These are phyloP conservation scores for Latrodectus elegans DNA, from an alignment of 2,888 invertebrate species.

Conservation along the genomic window DNA sequence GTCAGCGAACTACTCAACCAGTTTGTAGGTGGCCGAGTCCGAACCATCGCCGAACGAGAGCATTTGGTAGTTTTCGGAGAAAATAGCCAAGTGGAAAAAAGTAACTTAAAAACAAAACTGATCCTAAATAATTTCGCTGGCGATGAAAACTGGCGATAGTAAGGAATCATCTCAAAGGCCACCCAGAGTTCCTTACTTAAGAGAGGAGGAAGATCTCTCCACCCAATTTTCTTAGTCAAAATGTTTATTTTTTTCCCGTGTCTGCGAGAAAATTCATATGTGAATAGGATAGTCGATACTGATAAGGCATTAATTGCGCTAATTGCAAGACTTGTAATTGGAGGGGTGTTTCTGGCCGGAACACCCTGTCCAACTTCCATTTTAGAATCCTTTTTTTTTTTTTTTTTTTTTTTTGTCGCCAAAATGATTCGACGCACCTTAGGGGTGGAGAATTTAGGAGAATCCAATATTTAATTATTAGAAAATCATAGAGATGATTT, in stretches of 20 bases:
- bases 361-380: constrained; percentile 23
- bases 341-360: constrained; percentile 32
- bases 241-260: not conserved
- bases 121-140: not conserved
- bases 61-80: too few relatives aligned
- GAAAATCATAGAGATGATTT: not conserved
- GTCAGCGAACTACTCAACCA: too few relatives aligned
- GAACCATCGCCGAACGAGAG: too few relatives aligned
- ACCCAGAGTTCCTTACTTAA: not conserved
- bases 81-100: too few relatives aligned
- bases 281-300: not conserved
- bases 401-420: not conserved
- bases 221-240: not conserved
- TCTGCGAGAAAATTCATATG: not conserved
- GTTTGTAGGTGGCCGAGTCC: too few relatives aligned
- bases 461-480: not conserved
- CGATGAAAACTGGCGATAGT: not conserved
- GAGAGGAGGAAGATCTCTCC: not conserved
- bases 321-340: constrained; percentile 48
- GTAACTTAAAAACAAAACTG: too few relatives aligned
- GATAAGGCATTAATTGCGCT: constrained; percentile 47
- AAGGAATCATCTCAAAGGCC: not conserved
- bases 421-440: not conserved
- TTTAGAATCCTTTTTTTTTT: not conserved
- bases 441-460: not conserved